Percentiles rank a stretch among this genome's conserved stretches.
These are phyloP conservation scores for Gerris buenoi DNA, from an alignment of 1,140 invertebrate species.

Conservation along the genomic window DNA sequence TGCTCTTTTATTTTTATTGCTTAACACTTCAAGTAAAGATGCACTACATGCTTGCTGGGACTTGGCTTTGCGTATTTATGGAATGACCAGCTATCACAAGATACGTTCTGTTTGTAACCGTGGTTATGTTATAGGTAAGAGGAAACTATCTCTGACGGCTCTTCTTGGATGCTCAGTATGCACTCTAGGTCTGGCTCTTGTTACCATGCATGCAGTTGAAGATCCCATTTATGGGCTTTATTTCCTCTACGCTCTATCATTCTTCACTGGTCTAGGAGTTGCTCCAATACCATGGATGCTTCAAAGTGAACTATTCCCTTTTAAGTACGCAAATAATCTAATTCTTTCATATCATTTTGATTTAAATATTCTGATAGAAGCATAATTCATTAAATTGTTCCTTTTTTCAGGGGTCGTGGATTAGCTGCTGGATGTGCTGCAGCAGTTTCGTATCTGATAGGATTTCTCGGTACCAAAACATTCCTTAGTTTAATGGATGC, in stretches of 20 bases:
- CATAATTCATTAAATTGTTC: background rate
- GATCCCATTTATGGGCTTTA: constrained; percentile 13
- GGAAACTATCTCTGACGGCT: constrained; percentile 25
- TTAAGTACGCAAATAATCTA: constrained; percentile 15
- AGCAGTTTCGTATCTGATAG: constrained; percentile 20
- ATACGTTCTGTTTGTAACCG: background rate
- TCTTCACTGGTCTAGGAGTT: constrained; percentile 18
- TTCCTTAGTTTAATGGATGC: constrained; percentile 16
- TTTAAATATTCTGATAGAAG: background rate
- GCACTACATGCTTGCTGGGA: no score
- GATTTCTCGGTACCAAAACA: constrained; percentile 21
- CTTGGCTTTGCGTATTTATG: background rate
- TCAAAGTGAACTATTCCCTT: constrained; percentile 20
- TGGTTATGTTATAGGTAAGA: constrained; percentile 26
- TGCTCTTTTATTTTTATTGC: no score
- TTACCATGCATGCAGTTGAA: constrained; percentile 6
- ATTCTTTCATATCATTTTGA: background rate
- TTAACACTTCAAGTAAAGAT: no score
- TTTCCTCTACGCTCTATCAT: constrained; percentile 18
- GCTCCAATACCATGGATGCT: constrained; percentile 22
- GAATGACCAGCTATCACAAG: background rate
- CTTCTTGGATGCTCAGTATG: constrained; percentile 19
- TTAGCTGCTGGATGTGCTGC: constrained; percentile 21
- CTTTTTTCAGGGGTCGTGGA: constrained; percentile 18
- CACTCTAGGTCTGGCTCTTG: constrained; percentile 14